Conservation (phyloP, 2,888 invertebrate species). For the Erebia epiphron region DNA sequence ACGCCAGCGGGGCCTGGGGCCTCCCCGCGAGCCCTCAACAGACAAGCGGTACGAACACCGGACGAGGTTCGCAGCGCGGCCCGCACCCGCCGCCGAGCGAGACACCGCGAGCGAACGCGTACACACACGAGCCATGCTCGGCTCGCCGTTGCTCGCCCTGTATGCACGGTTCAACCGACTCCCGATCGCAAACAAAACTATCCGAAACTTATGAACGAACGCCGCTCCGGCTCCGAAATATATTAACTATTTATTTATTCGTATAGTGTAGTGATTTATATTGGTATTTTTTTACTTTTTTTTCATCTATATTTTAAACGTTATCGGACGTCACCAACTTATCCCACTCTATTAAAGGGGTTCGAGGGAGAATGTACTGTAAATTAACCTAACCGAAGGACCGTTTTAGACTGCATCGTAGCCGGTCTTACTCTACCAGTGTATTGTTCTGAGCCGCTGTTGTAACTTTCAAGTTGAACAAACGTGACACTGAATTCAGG, state of each 20-base stretch:
- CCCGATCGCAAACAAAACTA: slow-evolving; percentile 46
- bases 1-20: slow-evolving; percentile 41
- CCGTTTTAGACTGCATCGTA: slow-evolving; percentile 52
- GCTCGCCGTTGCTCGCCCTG: neutral
- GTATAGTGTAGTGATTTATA: slow-evolving; percentile 72
- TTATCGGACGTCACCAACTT: slow-evolving; percentile 77
- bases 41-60: slow-evolving; percentile 53
- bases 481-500: neutral
- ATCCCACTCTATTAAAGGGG: slow-evolving; percentile 63
- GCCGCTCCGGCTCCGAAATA: slow-evolving; percentile 65
- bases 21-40: slow-evolving; percentile 47
- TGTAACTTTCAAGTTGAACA: neutral
- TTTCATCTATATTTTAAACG: slow-evolving; percentile 64
- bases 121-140: neutral
- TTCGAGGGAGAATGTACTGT: slow-evolving; percentile 65
- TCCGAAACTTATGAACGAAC: slow-evolving; percentile 57
- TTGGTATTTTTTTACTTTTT: slow-evolving; percentile 66
- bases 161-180: slow-evolving; percentile 27
- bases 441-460: neutral
- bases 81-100: slow-evolving; percentile 30
- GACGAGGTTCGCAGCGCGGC: slow-evolving; percentile 44
- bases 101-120: neutral
- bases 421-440: neutral
- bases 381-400: slow-evolving; percentile 57
- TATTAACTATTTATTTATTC: slow-evolving; percentile 64